A percentile compares a stretch with the other conserved stretches of the same genome.
Evolutionary conservation across 2,113 vertebrate species (phyloP).

Genomic region (Pipa parva): DNA sequence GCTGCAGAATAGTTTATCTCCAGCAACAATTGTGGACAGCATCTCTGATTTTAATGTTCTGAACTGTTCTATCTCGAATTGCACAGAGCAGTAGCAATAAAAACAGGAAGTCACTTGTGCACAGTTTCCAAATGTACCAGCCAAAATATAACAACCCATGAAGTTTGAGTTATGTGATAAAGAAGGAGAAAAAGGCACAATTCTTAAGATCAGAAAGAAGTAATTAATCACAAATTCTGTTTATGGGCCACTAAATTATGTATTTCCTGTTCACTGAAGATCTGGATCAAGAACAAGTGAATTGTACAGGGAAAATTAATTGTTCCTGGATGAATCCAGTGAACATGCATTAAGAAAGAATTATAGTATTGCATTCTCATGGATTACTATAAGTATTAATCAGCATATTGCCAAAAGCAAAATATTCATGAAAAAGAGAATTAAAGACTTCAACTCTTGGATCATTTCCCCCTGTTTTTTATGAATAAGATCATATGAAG

Average conservation of each 20-base stretch:
- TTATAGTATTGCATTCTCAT: slow-evolving; percentile 21
- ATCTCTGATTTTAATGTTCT: background rate
- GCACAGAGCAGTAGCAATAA: slow-evolving; percentile 69
- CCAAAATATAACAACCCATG: slow-evolving; percentile 69
- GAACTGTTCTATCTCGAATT: background rate
- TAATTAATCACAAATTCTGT: slow-evolving; percentile 72
- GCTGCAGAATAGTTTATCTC: background rate
- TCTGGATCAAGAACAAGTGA: slow-evolving; percentile 62
- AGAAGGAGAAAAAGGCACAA: slow-evolving; percentile 59
- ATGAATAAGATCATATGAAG: no score
- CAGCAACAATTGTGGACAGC: background rate
- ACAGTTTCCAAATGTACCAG: slow-evolving; percentile 73
- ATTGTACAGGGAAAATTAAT: slow-evolving; percentile 59
- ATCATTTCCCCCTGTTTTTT: no score
- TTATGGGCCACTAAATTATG: slow-evolving; percentile 69
- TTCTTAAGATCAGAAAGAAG: slow-evolving; percentile 72
- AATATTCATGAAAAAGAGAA: background rate
- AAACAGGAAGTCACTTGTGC: slow-evolving; percentile 76
- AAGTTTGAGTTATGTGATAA: slow-evolving; percentile 70
- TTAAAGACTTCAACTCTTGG: no score
- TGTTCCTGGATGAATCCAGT: slow-evolving; percentile 58
- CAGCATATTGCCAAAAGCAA: background rate
- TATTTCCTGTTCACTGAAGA: slow-evolving; percentile 68
- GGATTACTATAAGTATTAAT: slow-evolving; percentile 41
- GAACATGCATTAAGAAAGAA: background rate